phyloP scores from a whole-genome alignment of 2,888 invertebrate species.

The Clanis bilineata region DNA sequence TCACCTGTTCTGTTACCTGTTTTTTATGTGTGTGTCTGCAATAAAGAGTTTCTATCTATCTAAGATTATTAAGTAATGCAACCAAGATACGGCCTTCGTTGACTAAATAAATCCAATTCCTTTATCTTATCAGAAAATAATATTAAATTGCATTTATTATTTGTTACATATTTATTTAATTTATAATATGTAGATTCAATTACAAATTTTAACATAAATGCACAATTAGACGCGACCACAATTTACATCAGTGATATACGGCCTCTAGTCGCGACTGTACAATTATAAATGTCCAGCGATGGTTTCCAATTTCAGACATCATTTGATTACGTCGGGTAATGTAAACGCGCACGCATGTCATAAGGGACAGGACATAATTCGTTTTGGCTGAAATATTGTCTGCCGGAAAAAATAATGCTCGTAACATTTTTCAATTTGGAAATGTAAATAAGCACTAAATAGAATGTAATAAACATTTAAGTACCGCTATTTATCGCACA shows the following conservation, averaged over 20 bases:
- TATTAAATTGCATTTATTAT: too few species aligned
- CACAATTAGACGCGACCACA: neutral
- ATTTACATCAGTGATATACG: neutral
- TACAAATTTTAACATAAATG: neutral
- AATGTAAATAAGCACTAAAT: constrained; percentile 7
- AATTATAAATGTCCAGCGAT: constrained; percentile 23
- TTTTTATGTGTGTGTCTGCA: too few species aligned
- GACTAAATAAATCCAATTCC: too few species aligned
- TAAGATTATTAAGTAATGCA: too few species aligned
- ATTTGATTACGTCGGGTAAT: constrained; percentile 59
- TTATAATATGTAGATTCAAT: too few species aligned
- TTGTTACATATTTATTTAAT: too few species aligned
- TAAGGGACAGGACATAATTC: constrained; percentile 63
- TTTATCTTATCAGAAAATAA: too few species aligned
- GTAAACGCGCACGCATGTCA: constrained; percentile 43
- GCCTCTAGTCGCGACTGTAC: neutral
- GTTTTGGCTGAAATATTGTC: constrained; percentile 63
- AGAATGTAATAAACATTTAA: constrained; percentile 16
- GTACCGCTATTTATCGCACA: neutral
- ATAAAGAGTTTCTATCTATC: too few species aligned
- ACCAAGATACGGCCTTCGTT: too few species aligned
- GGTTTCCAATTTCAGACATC: constrained; percentile 47
- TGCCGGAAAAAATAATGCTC: constrained; percentile 49
- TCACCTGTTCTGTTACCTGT: too few species aligned
- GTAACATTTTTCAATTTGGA: constrained; percentile 32